Percentiles rank a stretch among this genome's conserved stretches.
Evolutionary conservation across 2,113 vertebrate species (phyloP).

Genomic region (Phyllopteryx taeniolatus): DNA sequence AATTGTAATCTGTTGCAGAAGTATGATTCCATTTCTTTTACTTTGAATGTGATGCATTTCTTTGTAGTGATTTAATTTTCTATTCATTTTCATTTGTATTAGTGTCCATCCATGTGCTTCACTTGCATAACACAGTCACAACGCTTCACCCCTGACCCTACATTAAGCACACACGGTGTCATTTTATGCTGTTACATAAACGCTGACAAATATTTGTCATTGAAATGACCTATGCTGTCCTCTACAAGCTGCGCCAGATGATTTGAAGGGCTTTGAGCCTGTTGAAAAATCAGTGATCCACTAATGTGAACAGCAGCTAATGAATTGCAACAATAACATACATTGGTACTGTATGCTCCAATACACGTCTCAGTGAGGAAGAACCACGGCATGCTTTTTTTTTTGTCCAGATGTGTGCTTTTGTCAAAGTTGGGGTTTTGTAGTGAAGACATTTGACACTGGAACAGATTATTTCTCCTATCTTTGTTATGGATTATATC

Average conservation of each 20-base stretch:
- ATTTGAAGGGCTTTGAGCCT: neutral
- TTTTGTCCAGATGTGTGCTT: neutral
- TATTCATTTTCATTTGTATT: neutral
- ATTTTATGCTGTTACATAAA: conserved; percentile 12
- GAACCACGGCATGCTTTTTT: neutral
- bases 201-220: conserved; percentile 11
- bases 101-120: conserved; percentile 3
- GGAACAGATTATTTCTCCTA: too few relatives aligned
- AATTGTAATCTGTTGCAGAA: neutral
- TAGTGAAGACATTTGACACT: neutral
- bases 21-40: neutral
- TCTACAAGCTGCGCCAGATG: conserved; percentile 26
- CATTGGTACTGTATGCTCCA: neutral
- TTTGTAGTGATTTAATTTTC: neutral
- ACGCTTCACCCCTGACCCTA: conserved; percentile 11
- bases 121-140: neutral
- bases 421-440: neutral
- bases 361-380: neutral
- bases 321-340: neutral
- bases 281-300: neutral
- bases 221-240: conserved; percentile 23
- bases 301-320: neutral
- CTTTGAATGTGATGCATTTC: neutral
- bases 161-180: conserved; percentile 7
- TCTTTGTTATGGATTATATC: neutral